These are phyloP conservation scores for Boulengerochromis microlepis DNA, from an alignment of 2,113 vertebrate species.

Conservation along the genomic window DNA sequence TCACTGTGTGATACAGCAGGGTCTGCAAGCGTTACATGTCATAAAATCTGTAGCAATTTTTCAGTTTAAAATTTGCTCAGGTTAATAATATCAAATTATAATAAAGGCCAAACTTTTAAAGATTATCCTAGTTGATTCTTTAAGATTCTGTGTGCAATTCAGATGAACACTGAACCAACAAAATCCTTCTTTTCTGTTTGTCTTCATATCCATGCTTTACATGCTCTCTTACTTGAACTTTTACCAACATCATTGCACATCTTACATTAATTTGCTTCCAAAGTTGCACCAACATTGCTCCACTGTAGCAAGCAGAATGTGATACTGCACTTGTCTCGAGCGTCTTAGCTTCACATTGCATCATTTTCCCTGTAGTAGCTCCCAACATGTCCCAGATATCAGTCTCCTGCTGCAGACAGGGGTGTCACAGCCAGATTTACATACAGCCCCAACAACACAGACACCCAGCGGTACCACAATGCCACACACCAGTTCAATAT, in stretches of 20 bases:
- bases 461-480: slow-evolving; percentile 70
- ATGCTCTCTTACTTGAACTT: background rate
- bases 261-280: slow-evolving; percentile 5
- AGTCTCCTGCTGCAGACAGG: slow-evolving; percentile 46
- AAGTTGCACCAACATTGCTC: slow-evolving; percentile 27
- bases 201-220: background rate
- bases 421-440: slow-evolving; percentile 61
- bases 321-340: slow-evolving; percentile 9
- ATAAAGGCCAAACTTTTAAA: background rate
- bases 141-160: accelerated
- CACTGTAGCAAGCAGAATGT: background rate
- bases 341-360: slow-evolving; percentile 57
- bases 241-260: background rate
- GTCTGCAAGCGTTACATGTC: accelerated
- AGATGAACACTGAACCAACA: accelerated
- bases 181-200: background rate
- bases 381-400: slow-evolving; percentile 64
- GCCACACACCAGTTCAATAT: slow-evolving; percentile 92
- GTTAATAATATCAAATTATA: background rate
- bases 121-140: background rate
- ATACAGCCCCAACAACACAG: slow-evolving; percentile 62
- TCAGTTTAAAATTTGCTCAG: background rate
- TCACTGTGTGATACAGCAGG: background rate
- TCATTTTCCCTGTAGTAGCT: slow-evolving; percentile 43
- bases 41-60: background rate